Percentiles rank a stretch among this genome's conserved stretches.
Conservation (phyloP, 2,113 vertebrate genomes). For the Nannobrachium achirus region DNA sequence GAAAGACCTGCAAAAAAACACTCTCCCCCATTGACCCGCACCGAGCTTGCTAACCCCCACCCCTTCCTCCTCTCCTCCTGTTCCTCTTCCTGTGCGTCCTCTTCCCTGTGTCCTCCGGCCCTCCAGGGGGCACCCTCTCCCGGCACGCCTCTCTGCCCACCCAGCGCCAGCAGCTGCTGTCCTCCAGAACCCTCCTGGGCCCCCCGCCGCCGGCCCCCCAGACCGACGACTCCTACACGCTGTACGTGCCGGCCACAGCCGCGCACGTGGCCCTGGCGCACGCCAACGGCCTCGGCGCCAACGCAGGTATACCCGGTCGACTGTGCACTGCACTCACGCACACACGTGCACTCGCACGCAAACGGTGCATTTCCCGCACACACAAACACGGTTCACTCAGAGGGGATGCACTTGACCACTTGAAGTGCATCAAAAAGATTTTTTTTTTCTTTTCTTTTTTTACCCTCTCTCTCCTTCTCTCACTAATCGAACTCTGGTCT, state of each 20-base stretch:
- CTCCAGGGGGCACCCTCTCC: constrained; percentile 85
- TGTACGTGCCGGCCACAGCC: constrained; percentile 63
- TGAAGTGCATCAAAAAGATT: too few species aligned
- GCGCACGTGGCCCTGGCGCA: constrained; percentile 62
- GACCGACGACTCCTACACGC: constrained; percentile 78
- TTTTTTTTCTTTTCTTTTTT: too few species aligned
- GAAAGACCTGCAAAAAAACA: too few species aligned
- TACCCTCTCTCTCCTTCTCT: too few species aligned
- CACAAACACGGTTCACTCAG: neutral
- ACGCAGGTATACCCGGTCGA: constrained; percentile 64
- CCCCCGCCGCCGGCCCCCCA: constrained; percentile 63
- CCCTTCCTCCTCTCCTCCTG: constrained; percentile 1
- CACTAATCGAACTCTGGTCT: too few species aligned
- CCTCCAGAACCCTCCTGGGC: constrained; percentile 70
- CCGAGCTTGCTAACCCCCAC: constrained; percentile 48
- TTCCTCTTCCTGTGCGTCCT: constrained; percentile 9
- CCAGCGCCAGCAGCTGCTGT: constrained; percentile 79
- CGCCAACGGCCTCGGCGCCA: constrained; percentile 58
- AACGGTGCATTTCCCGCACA: neutral
- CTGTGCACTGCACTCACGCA: constrained; percentile 12
- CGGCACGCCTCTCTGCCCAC: constrained; percentile 80
- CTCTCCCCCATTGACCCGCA: constrained; percentile 50
- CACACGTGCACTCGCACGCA: constrained; percentile 2
- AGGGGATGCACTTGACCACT: too few species aligned
- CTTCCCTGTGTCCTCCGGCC: constrained; percentile 67